Evolutionary conservation across 2,888 invertebrate genomes (phyloP).

Genomic region (Tromatobia lineatoria): DNA sequence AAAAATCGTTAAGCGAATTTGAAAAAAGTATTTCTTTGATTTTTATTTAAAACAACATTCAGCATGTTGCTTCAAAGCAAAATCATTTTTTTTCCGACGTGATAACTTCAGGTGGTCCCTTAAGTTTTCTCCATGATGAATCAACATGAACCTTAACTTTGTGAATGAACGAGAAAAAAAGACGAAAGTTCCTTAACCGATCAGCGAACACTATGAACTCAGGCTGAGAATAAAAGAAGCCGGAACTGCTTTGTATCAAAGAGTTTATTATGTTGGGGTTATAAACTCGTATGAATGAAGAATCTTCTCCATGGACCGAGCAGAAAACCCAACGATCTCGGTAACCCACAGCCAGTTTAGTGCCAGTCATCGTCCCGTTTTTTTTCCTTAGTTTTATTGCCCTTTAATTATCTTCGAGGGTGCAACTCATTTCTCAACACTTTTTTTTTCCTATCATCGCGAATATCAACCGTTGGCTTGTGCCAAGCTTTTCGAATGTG

Average conservation of each 20-base stretch:
- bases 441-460: not conserved
- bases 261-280: not conserved
- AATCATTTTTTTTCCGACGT: not conserved
- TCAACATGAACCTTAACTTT: too few relatives aligned
- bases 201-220: too few relatives aligned
- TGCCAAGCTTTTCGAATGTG: conserved; percentile 2
- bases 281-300: not conserved
- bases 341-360: not conserved
- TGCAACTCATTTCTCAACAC: conserved; percentile 12
- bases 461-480: conserved; percentile 8
- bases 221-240: conserved; percentile 2
- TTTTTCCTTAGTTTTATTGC: not conserved
- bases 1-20: too few relatives aligned
- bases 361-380: conserved; percentile 25
- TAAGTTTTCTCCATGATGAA: too few relatives aligned
- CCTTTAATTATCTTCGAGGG: conserved; percentile 21
- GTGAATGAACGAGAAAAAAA: too few relatives aligned
- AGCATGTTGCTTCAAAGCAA: too few relatives aligned
- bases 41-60: too few relatives aligned
- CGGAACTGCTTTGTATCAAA: conserved; percentile 59
- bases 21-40: too few relatives aligned
- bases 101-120: not conserved
- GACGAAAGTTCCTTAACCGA: too few relatives aligned
- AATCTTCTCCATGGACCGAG: not conserved
- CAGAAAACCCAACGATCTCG: not conserved